Percentiles rank a stretch among this genome's conserved stretches.
Evolutionary conservation across 2,113 vertebrate genomes (phyloP).

Genomic region (Colinus virginianus): DNA sequence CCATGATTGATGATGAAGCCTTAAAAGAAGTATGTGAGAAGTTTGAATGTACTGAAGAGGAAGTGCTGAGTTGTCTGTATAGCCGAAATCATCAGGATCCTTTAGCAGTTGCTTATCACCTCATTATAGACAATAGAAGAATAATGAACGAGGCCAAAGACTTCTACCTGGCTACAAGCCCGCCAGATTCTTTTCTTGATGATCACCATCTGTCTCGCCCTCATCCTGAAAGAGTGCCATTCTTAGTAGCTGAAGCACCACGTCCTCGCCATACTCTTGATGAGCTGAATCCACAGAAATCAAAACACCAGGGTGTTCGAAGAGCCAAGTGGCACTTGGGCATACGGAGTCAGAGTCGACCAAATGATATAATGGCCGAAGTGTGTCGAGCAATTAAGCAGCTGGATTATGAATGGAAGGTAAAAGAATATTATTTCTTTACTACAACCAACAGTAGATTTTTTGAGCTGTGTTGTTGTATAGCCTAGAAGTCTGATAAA

Average conservation of each 20-base stretch:
- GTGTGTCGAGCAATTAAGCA: slow-evolving; percentile 98
- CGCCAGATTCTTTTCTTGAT: slow-evolving; percentile 94
- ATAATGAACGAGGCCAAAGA: slow-evolving; percentile 99
- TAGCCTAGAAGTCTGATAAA: neutral
- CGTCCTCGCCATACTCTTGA: slow-evolving; percentile 93
- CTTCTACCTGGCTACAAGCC: slow-evolving; percentile 97
- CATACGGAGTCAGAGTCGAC: slow-evolving; percentile 96
- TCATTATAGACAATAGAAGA: slow-evolving; percentile 98
- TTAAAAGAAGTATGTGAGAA: slow-evolving; percentile 98
- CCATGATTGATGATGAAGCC: slow-evolving; percentile 98
- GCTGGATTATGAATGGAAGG: slow-evolving; percentile 99
- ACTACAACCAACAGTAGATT: neutral
- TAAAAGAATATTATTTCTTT: slow-evolving; percentile 62
- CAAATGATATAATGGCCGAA: slow-evolving; percentile 98
- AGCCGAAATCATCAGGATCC: slow-evolving; percentile 96
- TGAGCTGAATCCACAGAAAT: slow-evolving; percentile 97
- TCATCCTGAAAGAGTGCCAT: slow-evolving; percentile 95
- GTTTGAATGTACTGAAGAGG: slow-evolving; percentile 96
- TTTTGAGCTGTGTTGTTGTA: neutral
- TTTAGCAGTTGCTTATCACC: slow-evolving; percentile 94
- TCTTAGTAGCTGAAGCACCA: slow-evolving; percentile 90
- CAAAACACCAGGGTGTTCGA: slow-evolving; percentile 95
- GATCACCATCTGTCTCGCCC: slow-evolving; percentile 89
- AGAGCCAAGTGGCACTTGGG: slow-evolving; percentile 98
- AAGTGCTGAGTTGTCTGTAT: slow-evolving; percentile 94